Conservation (phyloP, 2,113 vertebrate genomes). For the Takifugu bimaculatus region DNA sequence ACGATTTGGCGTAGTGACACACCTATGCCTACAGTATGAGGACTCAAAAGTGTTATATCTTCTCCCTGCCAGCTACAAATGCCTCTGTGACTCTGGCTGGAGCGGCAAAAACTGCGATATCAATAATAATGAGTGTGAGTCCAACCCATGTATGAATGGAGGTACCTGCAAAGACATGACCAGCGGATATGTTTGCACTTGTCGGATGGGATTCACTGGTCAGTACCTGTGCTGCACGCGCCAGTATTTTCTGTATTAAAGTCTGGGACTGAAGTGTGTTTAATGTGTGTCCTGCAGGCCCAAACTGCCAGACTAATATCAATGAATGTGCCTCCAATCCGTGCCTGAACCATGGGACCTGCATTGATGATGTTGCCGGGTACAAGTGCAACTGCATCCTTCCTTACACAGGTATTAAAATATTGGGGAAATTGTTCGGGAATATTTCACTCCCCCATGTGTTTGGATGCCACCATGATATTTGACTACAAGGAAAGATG, state of each 20-base stretch:
- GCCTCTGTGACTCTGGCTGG: constrained; percentile 90
- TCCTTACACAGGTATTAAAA: constrained; percentile 88
- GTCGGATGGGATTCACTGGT: constrained; percentile 90
- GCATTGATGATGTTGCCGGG: constrained; percentile 89
- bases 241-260: neutral
- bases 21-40: neutral
- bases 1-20: too few relatives aligned
- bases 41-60: neutral
- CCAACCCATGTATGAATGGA: constrained; percentile 91
- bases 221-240: constrained; percentile 41
- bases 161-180: constrained; percentile 96
- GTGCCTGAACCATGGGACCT: constrained; percentile 92
- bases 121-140: constrained; percentile 93
- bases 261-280: constrained; percentile 9
- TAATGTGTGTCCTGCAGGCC: constrained; percentile 69
- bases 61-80: constrained; percentile 78
- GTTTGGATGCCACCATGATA: constrained; percentile 1
- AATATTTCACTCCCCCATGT: constrained; percentile 8
- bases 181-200: constrained; percentile 90
- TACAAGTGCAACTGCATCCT: constrained; percentile 93
- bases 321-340: constrained; percentile 97
- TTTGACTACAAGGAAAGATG: constrained; percentile 32
- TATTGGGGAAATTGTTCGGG: constrained; percentile 31
- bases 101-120: constrained; percentile 90
- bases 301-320: constrained; percentile 96